Base-by-base conservation (phyloP, 2,888 invertebrate genomes). In the Chrysopilus asiliformis region DNA sequence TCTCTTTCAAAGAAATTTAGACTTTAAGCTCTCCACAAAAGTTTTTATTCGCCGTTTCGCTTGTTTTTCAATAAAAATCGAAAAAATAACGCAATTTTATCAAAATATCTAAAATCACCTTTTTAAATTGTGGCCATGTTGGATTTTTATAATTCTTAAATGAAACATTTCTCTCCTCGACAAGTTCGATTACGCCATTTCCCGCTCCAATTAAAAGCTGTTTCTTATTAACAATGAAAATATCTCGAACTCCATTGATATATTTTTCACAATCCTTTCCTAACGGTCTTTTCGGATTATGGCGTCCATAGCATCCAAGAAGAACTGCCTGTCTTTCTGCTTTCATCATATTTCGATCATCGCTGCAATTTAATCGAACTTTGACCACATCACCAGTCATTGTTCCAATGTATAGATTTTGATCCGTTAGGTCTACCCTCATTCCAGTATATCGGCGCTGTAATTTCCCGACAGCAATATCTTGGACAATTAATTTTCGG, bases 331-430 rank as follows among this genome's bases (percentile, higher is more conserved):
- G 32, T 6, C 50, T 36, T 0, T 50, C 55, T 2, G 46, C 46
- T 4, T 47, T 47, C 2, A 57, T 22, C 17, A 24, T 3, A 4
- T 9, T 5, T 7, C 30, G 35, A 5, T 35, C 39, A 39, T 71
- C 53, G 27, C 71, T 70, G 51, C 70, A 76, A 66, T 75, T 66
- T 57, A 77, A 38, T 60, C 74, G 51, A 53, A 74, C 40, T 65
- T 71, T 57, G 7, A 60, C 49, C 3, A 62, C 51, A 43, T 62
- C 60, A 0, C 63, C 91, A 20, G 79, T 91, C 52, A 87, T 82
- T 10, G 91, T 93, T 5, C 93, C 93, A 46, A 90, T 83, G 56
- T 79, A 86, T 31, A 82, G 78, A 42, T 70, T 72, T 30, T 75
- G 68, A 53, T 91, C 90, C 25, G 74, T 69, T 4, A 65, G 65